Evolutionary conservation across 1,140 invertebrate species (phyloP).

Genomic region (Conus ventricosus): DNA sequence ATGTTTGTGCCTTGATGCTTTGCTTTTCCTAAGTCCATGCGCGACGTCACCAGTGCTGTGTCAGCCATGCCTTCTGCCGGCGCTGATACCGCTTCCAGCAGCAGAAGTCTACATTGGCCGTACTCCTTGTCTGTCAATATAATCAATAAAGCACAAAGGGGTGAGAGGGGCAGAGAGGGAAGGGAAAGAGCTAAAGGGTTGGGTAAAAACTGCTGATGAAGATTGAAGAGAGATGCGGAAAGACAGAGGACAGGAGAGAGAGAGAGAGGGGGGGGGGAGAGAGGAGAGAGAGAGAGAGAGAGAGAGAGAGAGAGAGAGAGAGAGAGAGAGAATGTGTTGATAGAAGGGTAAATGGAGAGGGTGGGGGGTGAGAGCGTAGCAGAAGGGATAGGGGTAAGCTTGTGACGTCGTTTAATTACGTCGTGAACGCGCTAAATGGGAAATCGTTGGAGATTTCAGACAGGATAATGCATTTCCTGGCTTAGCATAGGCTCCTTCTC

Average conservation of each 20-base stretch:
- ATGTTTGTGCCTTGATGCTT: too few species aligned
- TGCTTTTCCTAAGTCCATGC: too few species aligned
- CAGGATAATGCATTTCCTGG: background rate
- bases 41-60: too few species aligned
- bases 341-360: too few species aligned
- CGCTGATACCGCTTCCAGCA: too few species aligned
- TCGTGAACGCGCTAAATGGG: background rate
- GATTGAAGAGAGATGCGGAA: background rate
- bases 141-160: background rate
- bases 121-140: background rate
- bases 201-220: background rate
- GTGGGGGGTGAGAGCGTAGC: too few species aligned
- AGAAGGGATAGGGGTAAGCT: background rate
- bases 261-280: background rate
- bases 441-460: background rate
- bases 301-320: background rate
- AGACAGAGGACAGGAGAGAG: background rate
- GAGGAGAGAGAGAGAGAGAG: background rate
- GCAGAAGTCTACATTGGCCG: too few species aligned
- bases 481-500: background rate
- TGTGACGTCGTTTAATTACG: background rate
- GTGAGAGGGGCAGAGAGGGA: background rate
- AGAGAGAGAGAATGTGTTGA: background rate
- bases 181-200: background rate
- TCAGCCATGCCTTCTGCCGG: too few species aligned